Evolutionary conservation across 2,797 vertebrate species (phyloP), one percentile per base, ranked within the genome.

Genomic region (Carapus acus): DNA sequence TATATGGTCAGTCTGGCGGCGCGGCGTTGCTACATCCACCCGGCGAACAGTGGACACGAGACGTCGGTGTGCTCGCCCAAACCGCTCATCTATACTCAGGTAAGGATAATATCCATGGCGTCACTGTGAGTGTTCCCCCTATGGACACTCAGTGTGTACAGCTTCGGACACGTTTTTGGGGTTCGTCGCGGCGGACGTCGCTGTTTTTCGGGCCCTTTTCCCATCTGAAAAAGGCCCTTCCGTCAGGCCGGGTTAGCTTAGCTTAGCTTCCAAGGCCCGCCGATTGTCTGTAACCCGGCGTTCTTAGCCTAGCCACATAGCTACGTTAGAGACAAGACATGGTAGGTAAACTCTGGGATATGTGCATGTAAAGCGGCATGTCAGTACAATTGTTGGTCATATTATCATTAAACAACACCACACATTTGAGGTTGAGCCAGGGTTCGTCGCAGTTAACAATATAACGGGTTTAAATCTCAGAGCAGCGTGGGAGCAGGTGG

Each of bases 11-110:
- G 80, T 83, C 82, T 84, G 74, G 54, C 65, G 71, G 69, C 58
- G 44, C n/a, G 34, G 39, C 48, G 50, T 60, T 40, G 67, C 71
- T 67, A 74, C 77, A 71, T 80, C 74, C 77, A 86, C 81, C 83
- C 84, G 79, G 85, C 84, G 33, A 80, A 80, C 83, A 81, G 76
- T 71, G 62, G 53, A 76, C 83, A 84, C 84, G 82, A 81, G 77
- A 64, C 67, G 45, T 67, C 62, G 52, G 69, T 82, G 76, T 79
- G 76, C 58, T 73, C 62, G 40, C n/a, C n/a, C 49, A 67, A 36
- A 62, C 46, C 55, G 55, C 58, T 41, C 8, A 23, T 20, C 19
- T 48, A 20, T 43, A 43, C 20, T 18, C 11, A 78, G 80, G 81
- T 85, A 80, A 78, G 62, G 13, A 0, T 1, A 3, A 7, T 0